Conservation (phyloP, 1,140 invertebrate genomes). For the Steinernema khuongi region DNA sequence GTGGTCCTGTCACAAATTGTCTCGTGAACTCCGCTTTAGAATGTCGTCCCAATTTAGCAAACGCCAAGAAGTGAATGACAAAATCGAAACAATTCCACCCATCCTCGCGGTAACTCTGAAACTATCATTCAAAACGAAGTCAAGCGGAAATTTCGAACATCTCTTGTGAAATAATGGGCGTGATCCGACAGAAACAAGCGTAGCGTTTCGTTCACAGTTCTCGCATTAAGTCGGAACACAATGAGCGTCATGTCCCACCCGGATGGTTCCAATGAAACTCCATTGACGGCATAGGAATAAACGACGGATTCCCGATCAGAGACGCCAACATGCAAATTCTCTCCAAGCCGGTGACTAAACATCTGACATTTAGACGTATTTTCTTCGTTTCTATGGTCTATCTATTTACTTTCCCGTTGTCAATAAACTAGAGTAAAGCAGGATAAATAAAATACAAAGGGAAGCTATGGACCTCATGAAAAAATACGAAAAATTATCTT, state of each 20-base stretch:
- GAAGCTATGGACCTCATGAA: not conserved
- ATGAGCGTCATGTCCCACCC: not conserved
- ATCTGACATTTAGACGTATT: no score
- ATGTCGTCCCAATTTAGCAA: not conserved
- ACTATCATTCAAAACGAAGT: not conserved
- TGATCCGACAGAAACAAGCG: not conserved
- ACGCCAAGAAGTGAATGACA: not conserved
- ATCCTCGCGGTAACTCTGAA: not conserved
- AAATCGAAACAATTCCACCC: not conserved
- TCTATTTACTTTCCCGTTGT: not conserved
- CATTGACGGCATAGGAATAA: not conserved
- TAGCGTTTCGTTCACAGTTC: not conserved
- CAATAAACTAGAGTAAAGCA: not conserved
- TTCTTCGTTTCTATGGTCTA: no score
- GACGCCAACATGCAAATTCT: not conserved
- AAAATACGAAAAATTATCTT: not conserved
- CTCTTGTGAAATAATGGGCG: not conserved
- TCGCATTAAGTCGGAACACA: not conserved
- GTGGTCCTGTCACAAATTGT: not conserved
- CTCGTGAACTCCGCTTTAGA: not conserved
- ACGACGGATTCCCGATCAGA: not conserved
- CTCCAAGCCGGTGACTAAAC: not conserved
- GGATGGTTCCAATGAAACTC: not conserved
- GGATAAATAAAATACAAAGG: not conserved
- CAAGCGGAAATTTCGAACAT: not conserved